These are phyloP conservation scores for Andricus quercusramuli DNA, from an alignment of 2,888 invertebrate species.

Conservation along the genomic window DNA sequence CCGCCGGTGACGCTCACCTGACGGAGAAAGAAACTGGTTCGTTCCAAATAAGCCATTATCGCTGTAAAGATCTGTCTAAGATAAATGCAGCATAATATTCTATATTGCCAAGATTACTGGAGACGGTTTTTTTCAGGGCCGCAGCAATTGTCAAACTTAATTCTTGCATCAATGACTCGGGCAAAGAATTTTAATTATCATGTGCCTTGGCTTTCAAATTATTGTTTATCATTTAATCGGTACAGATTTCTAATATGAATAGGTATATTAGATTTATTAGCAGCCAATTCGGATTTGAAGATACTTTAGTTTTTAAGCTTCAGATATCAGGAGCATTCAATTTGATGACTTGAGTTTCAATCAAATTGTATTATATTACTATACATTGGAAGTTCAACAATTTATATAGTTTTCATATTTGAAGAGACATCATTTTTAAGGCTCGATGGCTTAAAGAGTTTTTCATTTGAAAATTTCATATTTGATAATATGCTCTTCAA, in stretches of 20 bases:
- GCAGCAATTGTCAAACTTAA: not conserved
- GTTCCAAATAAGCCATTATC: conserved; percentile 37
- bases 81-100: conserved; percentile 30
- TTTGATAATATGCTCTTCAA: too few relatives aligned
- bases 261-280: too few relatives aligned
- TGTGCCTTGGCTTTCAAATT: not conserved
- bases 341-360: too few relatives aligned
- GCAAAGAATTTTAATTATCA: not conserved
- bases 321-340: too few relatives aligned
- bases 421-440: too few relatives aligned
- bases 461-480: too few relatives aligned
- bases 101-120: conserved; percentile 9
- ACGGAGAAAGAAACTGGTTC: conserved; percentile 28
- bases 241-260: not conserved
- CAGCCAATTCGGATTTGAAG: too few relatives aligned
- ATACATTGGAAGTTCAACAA: too few relatives aligned
- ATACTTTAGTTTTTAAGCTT: too few relatives aligned
- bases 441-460: too few relatives aligned
- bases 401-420: too few relatives aligned
- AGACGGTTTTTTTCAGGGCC: not conserved
- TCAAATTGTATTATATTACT: too few relatives aligned
- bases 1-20: conserved; percentile 28
- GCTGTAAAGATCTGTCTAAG: conserved; percentile 33
- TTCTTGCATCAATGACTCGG: not conserved
- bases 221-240: not conserved